Conservation (phyloP, 2,888 invertebrate genomes). For the Clepsis dumicolana region DNA sequence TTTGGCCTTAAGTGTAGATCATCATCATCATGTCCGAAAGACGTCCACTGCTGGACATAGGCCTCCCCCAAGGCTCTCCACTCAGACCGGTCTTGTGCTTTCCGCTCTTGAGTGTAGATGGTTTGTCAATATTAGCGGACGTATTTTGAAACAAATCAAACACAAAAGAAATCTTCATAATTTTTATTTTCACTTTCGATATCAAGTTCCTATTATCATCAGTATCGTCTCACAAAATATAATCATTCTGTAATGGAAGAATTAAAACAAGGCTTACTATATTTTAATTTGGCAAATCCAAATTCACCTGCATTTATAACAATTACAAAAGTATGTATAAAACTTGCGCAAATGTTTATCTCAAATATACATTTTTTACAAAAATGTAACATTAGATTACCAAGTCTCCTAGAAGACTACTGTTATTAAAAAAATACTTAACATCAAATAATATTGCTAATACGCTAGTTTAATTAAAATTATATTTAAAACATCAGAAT, state of each 20-base stretch:
- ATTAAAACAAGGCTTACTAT: slow-evolving; percentile 75
- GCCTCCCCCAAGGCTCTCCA: too few species aligned
- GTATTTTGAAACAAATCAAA: slow-evolving; percentile 64
- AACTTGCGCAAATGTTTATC: slow-evolving; percentile 78
- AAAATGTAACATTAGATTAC: slow-evolving; percentile 73
- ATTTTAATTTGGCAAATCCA: slow-evolving; percentile 84
- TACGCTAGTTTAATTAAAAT: slow-evolving; percentile 62
- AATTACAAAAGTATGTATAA: slow-evolving; percentile 72
- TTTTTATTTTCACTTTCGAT: slow-evolving; percentile 82
- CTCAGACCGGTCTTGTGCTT: too few species aligned
- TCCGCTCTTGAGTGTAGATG: too few species aligned
- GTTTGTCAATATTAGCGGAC: too few species aligned
- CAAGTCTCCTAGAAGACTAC: slow-evolving; percentile 67
- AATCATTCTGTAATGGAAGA: slow-evolving; percentile 80
- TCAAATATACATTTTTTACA: slow-evolving; percentile 85
- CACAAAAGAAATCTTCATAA: slow-evolving; percentile 72
- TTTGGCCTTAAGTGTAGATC: neutral
- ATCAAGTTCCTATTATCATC: slow-evolving; percentile 70
- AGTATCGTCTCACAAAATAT: slow-evolving; percentile 83
- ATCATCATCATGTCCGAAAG: too few species aligned
- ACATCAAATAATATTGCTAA: slow-evolving; percentile 72
- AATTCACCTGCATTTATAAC: slow-evolving; percentile 74
- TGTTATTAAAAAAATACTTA: slow-evolving; percentile 77
- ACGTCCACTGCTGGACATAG: too few species aligned
- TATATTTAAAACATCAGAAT: slow-evolving; percentile 67